phyloP scores from a whole-genome alignment of 2,797 vertebrate species.

The Halcyon smyrnensis region DNA sequence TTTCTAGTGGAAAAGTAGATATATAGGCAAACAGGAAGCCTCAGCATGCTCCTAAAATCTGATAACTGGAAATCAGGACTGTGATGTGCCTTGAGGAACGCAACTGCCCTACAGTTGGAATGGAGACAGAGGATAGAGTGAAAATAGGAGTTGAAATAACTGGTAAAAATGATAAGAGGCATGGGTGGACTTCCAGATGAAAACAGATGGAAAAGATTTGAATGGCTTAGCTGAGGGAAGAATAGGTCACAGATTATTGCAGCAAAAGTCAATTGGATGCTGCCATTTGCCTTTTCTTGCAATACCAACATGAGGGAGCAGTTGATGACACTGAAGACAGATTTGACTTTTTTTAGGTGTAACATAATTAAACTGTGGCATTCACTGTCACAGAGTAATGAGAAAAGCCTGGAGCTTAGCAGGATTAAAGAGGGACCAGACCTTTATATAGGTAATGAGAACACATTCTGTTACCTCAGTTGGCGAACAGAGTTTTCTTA shows the following conservation, averaged over 20 bases:
- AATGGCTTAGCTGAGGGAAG: background rate
- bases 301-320: background rate
- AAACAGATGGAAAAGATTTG: background rate
- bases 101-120: background rate
- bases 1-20: background rate
- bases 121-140: background rate
- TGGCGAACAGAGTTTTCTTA: background rate
- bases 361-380: constrained; percentile 48
- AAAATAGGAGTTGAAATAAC: background rate
- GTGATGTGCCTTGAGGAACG: background rate
- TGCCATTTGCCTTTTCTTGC: constrained; percentile 31
- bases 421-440: constrained; percentile 14
- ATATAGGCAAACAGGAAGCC: background rate
- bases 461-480: background rate
- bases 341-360: constrained; percentile 16
- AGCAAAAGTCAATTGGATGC: constrained; percentile 7
- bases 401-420: constrained; percentile 15
- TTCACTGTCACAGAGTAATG: constrained; percentile 48
- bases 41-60: background rate
- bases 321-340: background rate
- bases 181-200: background rate
- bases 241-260: background rate
- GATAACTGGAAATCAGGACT: background rate
- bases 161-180: background rate
- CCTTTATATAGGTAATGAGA: constrained; percentile 1